Percentiles rank a stretch among this genome's conserved stretches.
Conservation (phyloP, 2,113 vertebrate genomes). For the Paradoxurus hermaphroditus region DNA sequence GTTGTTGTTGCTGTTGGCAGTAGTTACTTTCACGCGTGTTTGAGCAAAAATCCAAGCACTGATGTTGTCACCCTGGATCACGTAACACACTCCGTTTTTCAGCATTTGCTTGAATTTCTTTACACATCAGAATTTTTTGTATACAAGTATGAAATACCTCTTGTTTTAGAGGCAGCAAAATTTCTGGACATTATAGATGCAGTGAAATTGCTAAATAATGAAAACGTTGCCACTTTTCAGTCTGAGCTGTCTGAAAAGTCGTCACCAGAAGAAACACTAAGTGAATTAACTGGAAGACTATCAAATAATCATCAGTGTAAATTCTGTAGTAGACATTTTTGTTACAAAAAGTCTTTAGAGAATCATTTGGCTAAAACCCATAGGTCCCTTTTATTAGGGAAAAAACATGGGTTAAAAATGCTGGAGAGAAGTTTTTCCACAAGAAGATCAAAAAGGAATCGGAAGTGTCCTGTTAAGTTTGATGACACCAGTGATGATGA, state of each 20-base stretch:
- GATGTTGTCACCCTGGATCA: conserved; percentile 92
- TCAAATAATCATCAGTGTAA: conserved; percentile 82
- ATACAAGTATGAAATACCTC: conserved; percentile 88
- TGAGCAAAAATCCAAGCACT: conserved; percentile 91
- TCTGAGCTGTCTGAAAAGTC: conserved; percentile 72
- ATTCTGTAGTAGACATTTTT: conserved; percentile 84
- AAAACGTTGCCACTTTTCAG: conserved; percentile 75
- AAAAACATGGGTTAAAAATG: conserved; percentile 82
- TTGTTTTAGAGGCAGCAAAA: conserved; percentile 92
- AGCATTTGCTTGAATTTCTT: conserved; percentile 93
- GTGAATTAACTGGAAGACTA: conserved; percentile 79
- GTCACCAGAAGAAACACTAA: conserved; percentile 70
- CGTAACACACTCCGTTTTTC: conserved; percentile 92
- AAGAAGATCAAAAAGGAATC: conserved; percentile 88
- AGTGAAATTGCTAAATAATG: conserved; percentile 90
- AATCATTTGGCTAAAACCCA: conserved; percentile 87
- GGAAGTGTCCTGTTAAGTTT: conserved; percentile 89
- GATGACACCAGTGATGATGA: conserved; percentile 82
- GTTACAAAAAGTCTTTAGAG: conserved; percentile 88
- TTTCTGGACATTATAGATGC: conserved; percentile 97
- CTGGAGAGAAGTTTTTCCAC: conserved; percentile 81
- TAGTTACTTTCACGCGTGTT: conserved; percentile 95
- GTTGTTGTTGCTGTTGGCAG: conserved; percentile 97
- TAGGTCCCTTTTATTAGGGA: conserved; percentile 65
- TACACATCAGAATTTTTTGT: conserved; percentile 95